Evolutionary conservation across 2,888 invertebrate genomes (phyloP).

Genomic region (Cenopis cana): DNA sequence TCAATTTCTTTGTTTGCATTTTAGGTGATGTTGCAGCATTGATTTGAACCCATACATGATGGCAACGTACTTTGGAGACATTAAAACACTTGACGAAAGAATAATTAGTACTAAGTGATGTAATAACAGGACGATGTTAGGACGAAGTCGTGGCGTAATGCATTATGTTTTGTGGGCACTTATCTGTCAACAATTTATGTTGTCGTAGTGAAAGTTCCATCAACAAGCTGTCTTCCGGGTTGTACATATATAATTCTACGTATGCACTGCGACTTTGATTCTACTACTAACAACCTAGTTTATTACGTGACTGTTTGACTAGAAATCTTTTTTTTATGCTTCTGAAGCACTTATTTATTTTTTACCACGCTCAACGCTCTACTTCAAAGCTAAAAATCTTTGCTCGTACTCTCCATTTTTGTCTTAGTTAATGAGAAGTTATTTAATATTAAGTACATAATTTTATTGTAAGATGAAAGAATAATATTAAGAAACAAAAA

Average conservation of each 20-base stretch:
- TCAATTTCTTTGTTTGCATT: constrained; percentile 71
- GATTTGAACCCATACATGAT: constrained; percentile 13
- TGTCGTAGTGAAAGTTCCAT: constrained; percentile 39
- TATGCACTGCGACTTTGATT: constrained; percentile 4
- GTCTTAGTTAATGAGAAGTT: not conserved
- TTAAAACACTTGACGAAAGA: constrained; percentile 12
- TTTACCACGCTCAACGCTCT: not conserved
- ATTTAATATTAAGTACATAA: too few relatives aligned
- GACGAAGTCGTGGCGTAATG: constrained; percentile 4
- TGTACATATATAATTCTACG: constrained; percentile 16
- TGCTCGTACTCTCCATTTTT: not conserved
- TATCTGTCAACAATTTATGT: constrained; percentile 19
- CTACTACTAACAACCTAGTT: not conserved
- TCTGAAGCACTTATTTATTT: not conserved
- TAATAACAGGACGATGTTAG: constrained; percentile 1
- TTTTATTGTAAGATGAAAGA: too few relatives aligned
- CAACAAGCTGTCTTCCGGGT: constrained; percentile 28
- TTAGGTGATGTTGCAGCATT: constrained; percentile 52
- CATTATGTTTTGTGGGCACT: constrained; percentile 26
- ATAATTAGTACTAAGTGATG: constrained; percentile 23
- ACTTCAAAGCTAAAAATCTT: not conserved
- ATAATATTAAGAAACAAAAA: too few relatives aligned
- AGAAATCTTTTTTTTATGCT: not conserved
- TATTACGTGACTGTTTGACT: not conserved
- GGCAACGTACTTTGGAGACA: not conserved